These are phyloP conservation scores for Emydoidea blandingii DNA, from an alignment of 2,797 vertebrate species.

Conservation along the genomic window DNA sequence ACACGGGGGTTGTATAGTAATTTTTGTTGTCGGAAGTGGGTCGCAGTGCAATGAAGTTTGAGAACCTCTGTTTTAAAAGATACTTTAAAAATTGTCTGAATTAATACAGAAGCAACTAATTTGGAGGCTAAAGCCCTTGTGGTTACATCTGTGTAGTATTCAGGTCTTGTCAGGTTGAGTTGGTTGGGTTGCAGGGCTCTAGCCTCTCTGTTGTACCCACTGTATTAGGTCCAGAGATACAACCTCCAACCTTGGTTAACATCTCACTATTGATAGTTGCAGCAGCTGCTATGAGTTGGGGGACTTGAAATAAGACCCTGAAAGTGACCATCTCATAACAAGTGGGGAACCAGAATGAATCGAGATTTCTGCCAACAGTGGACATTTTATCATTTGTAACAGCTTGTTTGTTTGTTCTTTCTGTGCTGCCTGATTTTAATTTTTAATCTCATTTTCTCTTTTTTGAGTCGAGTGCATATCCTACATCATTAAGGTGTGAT, in stretches of 20 bases:
- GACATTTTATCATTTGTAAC: background rate
- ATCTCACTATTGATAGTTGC: background rate
- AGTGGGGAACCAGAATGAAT: background rate
- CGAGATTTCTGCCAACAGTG: background rate
- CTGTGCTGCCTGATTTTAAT: background rate
- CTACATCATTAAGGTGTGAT: background rate
- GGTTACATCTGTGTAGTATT: background rate
- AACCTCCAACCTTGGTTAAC: background rate
- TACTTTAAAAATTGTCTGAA: background rate
- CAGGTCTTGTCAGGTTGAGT: background rate
- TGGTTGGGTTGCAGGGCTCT: background rate
- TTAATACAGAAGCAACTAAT: background rate
- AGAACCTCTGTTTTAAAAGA: background rate
- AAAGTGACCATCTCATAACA: background rate
- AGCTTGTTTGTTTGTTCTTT: background rate
- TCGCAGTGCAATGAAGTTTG: too few species aligned
- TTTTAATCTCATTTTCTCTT: background rate
- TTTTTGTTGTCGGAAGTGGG: too few species aligned
- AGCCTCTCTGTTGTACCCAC: background rate
- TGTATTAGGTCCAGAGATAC: background rate
- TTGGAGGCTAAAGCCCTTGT: background rate
- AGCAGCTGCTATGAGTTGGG: fast-evolving
- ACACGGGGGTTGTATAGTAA: too few species aligned
- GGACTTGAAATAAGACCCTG: background rate
- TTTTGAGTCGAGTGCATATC: background rate